Evolutionary conservation across 1,140 invertebrate genomes (phyloP), one percentile per base, ranked within the genome.

Genomic region (Drosophila repleta): DNA sequence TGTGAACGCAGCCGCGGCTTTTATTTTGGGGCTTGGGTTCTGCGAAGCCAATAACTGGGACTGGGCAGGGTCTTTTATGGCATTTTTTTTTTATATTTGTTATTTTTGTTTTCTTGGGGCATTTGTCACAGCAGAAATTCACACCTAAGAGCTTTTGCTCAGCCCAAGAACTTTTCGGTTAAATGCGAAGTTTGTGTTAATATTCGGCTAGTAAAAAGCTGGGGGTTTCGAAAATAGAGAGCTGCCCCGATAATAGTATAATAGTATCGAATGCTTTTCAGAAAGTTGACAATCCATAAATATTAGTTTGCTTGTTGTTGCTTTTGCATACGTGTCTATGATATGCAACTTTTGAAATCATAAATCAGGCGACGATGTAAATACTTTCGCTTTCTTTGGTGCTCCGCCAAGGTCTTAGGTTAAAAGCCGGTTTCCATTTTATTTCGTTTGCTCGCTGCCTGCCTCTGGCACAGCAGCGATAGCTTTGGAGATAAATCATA

Each of bases 51-150:
- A 18, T 24, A 39, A 24, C 51, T 56, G 20, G 13, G 24, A 37
- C 29, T 51, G 43, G 46, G 45, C 46, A 15, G 20, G 39, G 41
- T 48, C 24, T 35, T 71, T 66, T 51, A 56, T 56, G 5, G 29
- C 41, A 35, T 26, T 39, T 37, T 48, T 21, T 32, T 57, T 39
- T 11, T 56, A n/a, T 43, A 18, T 21, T 51, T 20, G 32, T 51
- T 65, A 51, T 18, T 26, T 43, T 8, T 51, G 41, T 63, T 56
- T 32, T 49, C 53, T 57, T n/a, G 17, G 11, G 18, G 53, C 46
- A 58, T 71, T 71, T 66, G 68, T 71, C 68, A 66, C 62, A 66
- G 37, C 39, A 52, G 15, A 63, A 72, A 61, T 72, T 72, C 69
- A 60, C 69, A 72, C 69, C 69, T 72, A 26, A 60, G 53, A 72